A percentile compares a stretch with the other conserved stretches of the same genome.
Evolutionary conservation across 2,888 invertebrate genomes (phyloP).

Genomic region (Monochamus alternatus): DNA sequence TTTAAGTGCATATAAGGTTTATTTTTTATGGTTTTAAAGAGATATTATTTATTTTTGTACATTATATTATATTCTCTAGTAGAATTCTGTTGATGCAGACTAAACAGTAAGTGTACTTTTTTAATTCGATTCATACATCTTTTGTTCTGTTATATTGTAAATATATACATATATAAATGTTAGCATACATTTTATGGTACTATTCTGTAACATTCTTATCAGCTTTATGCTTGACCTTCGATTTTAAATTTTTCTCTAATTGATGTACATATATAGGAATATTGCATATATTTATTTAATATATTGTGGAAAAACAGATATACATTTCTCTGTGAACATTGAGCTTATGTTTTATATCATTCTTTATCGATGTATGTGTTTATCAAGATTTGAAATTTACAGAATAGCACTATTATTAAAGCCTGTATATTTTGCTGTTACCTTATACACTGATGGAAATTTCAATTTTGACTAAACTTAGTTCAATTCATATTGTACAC

Average conservation of each 20-base stretch:
- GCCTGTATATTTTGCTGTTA: neutral
- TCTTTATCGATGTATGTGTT: too few relatives aligned
- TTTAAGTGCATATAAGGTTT: constrained; percentile 26
- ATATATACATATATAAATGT: constrained; percentile 15
- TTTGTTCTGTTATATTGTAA: constrained; percentile 6
- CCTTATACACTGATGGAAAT: neutral
- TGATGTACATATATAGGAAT: too few relatives aligned
- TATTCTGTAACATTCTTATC: too few relatives aligned
- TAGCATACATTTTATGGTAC: too few relatives aligned
- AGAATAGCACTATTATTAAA: neutral
- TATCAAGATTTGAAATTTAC: neutral
- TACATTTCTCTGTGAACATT: too few relatives aligned
- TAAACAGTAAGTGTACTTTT: constrained; percentile 17
- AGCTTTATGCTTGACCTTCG: too few relatives aligned
- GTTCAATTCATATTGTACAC: too few relatives aligned
- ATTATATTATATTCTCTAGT: constrained; percentile 30
- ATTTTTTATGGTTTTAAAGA: constrained; percentile 22
- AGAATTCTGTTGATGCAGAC: constrained; percentile 42
- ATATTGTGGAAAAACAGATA: too few relatives aligned
- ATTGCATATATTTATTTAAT: too few relatives aligned
- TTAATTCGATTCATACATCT: constrained; percentile 19
- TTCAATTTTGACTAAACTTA: too few relatives aligned
- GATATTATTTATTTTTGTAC: constrained; percentile 44
- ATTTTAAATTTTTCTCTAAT: too few relatives aligned
- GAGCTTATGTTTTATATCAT: too few relatives aligned